Conservation (phyloP, 2,113 vertebrate genomes). For the Spilogale gracilis region DNA sequence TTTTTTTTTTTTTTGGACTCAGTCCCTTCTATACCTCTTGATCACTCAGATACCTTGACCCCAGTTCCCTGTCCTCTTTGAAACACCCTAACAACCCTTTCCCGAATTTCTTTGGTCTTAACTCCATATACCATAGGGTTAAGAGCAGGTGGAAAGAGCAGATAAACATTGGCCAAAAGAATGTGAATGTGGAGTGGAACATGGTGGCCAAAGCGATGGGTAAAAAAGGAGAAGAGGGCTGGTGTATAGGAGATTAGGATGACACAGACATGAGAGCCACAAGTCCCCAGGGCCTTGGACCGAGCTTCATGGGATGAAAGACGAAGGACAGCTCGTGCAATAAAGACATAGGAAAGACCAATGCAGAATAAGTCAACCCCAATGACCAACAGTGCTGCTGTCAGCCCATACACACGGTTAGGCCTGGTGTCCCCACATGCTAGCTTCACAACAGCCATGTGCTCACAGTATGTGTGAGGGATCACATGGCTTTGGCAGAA, state of each 20-base stretch:
- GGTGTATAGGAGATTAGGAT: constrained; percentile 83
- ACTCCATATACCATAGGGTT: constrained; percentile 85
- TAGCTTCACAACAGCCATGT: constrained; percentile 84
- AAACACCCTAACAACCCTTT: constrained; percentile 73
- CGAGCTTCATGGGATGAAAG: constrained; percentile 78
- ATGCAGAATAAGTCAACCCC: constrained; percentile 82
- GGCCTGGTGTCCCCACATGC: constrained; percentile 82
- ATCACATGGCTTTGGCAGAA: constrained; percentile 83
- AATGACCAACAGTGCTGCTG: constrained; percentile 74
- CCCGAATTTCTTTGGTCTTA: constrained; percentile 83
- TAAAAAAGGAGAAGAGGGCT: constrained; percentile 83
- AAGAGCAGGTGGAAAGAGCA: constrained; percentile 82
- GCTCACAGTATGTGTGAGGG: constrained; percentile 84
- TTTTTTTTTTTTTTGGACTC: constrained; percentile 16
- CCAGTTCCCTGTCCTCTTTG: background rate
- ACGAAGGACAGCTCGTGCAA: constrained; percentile 73
- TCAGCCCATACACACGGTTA: constrained; percentile 79
- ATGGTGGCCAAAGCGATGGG: constrained; percentile 76
- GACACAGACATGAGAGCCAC: constrained; percentile 83
- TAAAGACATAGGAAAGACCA: constrained; percentile 74
- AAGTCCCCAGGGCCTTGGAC: constrained; percentile 82
- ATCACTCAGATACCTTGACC: constrained; percentile 15
- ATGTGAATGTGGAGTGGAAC: constrained; percentile 79
- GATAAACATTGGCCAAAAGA: constrained; percentile 82
- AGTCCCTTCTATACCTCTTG: background rate